Evolutionary conservation across 2,113 vertebrate species (phyloP).

Genomic region (Agapornis roseicollis): DNA sequence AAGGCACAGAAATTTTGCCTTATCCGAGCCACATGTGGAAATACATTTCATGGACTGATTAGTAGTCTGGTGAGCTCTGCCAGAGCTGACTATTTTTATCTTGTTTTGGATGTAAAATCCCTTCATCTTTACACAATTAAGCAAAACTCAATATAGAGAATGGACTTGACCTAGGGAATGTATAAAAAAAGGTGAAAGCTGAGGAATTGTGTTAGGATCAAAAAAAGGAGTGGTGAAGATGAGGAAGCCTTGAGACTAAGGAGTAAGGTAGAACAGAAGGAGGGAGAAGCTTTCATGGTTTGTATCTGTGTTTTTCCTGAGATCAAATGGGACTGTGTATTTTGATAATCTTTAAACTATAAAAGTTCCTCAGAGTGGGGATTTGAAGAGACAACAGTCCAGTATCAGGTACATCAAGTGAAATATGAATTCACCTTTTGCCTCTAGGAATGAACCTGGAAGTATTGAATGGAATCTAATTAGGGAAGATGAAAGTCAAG

Average conservation of each 20-base stretch:
- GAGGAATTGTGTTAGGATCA: neutral
- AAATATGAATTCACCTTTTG: neutral
- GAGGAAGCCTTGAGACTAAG: neutral
- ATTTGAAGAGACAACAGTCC: neutral
- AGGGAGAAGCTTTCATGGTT: neutral
- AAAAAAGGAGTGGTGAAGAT: neutral
- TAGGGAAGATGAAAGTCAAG: neutral
- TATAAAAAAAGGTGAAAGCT: neutral
- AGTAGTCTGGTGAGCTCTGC: neutral
- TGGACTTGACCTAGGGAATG: neutral
- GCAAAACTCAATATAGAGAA: neutral
- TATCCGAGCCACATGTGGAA: neutral
- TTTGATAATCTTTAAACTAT: neutral
- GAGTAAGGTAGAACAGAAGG: neutral
- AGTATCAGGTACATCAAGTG: neutral
- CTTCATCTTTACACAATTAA: neutral
- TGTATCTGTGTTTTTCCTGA: neutral
- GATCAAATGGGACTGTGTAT: neutral
- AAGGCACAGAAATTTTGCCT: neutral
- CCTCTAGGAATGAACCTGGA: neutral
- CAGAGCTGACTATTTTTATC: neutral
- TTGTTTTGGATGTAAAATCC: neutral
- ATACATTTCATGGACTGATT: neutral
- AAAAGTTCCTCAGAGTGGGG: neutral
- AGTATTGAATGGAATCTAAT: neutral